Conservation (phyloP, 2,888 invertebrate species). For the Pristionchus mayeri region DNA sequence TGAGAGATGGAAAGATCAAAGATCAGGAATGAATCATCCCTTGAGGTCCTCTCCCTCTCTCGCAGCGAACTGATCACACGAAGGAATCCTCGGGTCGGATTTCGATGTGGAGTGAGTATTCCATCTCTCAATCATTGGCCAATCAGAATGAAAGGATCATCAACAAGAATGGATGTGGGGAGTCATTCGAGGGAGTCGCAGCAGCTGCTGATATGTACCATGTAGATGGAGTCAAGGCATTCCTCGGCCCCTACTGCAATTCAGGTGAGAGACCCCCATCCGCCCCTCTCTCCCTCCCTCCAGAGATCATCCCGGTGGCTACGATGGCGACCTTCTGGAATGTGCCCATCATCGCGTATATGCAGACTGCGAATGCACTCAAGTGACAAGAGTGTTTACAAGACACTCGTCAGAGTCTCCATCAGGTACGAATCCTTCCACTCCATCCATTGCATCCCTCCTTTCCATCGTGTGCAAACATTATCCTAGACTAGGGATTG, state of each 20-base stretch:
- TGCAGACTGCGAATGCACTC: constrained; percentile 62
- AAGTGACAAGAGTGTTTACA: constrained; percentile 69
- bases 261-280: constrained; percentile 53
- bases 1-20: constrained; percentile 41
- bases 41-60: constrained; percentile 62
- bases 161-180: constrained; percentile 60
- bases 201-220: constrained; percentile 65
- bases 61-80: constrained; percentile 61
- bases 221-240: constrained; percentile 58
- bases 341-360: constrained; percentile 63
- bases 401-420: constrained; percentile 61
- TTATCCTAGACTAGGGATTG: too few relatives aligned
- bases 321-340: constrained; percentile 67
- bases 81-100: constrained; percentile 64
- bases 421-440: neutral
- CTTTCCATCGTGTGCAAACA: too few relatives aligned
- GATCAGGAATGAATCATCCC: neutral
- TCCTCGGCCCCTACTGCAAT: constrained; percentile 64
- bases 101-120: constrained; percentile 70
- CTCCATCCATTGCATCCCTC: neutral
- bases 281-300: neutral
- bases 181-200: constrained; percentile 64
- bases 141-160: constrained; percentile 33
- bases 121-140: neutral
- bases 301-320: constrained; percentile 62